Evolutionary conservation across 2,797 vertebrate genomes (phyloP).

Genomic region (Delichon dasypus): DNA sequence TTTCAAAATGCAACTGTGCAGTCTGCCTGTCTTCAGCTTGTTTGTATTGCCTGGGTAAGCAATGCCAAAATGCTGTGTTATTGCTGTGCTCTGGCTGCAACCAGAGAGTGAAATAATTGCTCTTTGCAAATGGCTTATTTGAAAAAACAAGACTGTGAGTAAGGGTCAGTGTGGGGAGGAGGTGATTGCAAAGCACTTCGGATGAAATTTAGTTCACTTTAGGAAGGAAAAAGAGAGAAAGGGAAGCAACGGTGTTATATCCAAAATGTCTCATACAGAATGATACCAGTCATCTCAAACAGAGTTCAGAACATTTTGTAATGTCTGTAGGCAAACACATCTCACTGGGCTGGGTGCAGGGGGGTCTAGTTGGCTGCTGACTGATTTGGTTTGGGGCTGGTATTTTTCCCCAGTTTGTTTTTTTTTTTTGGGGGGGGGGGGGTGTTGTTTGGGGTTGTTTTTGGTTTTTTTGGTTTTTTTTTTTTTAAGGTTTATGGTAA

Average conservation of each 20-base stretch:
- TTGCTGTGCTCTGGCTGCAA: slow-evolving; percentile 36
- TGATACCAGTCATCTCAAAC: slow-evolving; percentile 39
- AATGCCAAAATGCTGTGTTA: slow-evolving; percentile 53
- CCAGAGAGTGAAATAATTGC: slow-evolving; percentile 44
- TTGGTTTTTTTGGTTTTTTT: neutral
- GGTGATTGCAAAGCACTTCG: neutral
- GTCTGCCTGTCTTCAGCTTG: slow-evolving; percentile 47
- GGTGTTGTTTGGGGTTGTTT: neutral
- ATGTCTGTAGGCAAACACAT: slow-evolving; percentile 62
- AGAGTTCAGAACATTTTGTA: slow-evolving; percentile 75
- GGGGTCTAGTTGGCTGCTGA: neutral
- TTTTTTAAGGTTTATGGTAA: neutral
- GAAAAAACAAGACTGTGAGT: slow-evolving; percentile 28
- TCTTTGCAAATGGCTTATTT: slow-evolving; percentile 37
- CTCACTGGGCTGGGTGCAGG: slow-evolving; percentile 30
- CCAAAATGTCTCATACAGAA: slow-evolving; percentile 50
- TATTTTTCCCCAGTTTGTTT: neutral
- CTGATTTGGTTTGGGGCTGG: slow-evolving; percentile 19
- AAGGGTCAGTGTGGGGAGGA: neutral
- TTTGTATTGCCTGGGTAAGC: slow-evolving; percentile 47
- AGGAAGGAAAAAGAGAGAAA: neutral
- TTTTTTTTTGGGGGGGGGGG: neutral
- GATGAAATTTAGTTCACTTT: neutral
- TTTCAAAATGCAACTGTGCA: slow-evolving; percentile 34
- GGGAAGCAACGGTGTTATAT: neutral